phyloP scores from a whole-genome alignment of 2,888 invertebrate genomes.

The Scelioninae gen. 1 region DNA sequence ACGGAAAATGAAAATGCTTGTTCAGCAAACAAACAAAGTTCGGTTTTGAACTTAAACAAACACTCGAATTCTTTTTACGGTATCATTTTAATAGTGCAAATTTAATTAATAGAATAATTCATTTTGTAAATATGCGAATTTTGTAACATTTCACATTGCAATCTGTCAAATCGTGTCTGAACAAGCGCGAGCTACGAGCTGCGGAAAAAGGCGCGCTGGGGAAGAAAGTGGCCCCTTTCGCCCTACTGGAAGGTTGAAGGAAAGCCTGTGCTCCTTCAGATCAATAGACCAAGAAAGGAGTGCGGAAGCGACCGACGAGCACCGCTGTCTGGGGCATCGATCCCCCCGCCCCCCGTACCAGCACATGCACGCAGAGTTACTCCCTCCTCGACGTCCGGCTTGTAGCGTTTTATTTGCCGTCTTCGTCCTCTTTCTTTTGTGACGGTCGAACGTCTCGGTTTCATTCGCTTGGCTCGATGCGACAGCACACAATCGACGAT shows the following conservation, averaged over 20 bases:
- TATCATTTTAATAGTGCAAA: too few relatives aligned
- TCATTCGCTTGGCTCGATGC: too few relatives aligned
- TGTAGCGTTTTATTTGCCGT: conserved; percentile 72
- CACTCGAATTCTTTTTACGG: too few relatives aligned
- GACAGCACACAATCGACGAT: conserved; percentile 32
- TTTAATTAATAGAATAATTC: too few relatives aligned
- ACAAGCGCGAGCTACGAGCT: neutral
- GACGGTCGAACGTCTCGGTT: conserved; percentile 66
- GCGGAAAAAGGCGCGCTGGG: conserved; percentile 27
- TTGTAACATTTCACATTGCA: too few relatives aligned
- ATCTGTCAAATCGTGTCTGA: too few relatives aligned
- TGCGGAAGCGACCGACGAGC: conserved; percentile 75
- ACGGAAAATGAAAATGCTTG: too few relatives aligned
- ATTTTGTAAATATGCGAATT: too few relatives aligned
- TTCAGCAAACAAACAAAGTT: too few relatives aligned
- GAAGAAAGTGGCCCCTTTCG: neutral
- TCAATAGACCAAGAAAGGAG: conserved; percentile 78
- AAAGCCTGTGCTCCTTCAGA: conserved; percentile 69
- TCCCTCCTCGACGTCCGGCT: conserved; percentile 60
- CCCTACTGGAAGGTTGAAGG: conserved; percentile 34
- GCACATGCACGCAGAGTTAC: conserved; percentile 44
- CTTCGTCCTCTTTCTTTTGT: conserved; percentile 33
- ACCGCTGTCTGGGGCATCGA: conserved; percentile 77
- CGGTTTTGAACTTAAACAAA: too few relatives aligned
- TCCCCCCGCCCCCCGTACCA: conserved; percentile 56